These are phyloP conservation scores for Ptilodon capucinus DNA, from an alignment of 2,888 invertebrate species.

Conservation along the genomic window DNA sequence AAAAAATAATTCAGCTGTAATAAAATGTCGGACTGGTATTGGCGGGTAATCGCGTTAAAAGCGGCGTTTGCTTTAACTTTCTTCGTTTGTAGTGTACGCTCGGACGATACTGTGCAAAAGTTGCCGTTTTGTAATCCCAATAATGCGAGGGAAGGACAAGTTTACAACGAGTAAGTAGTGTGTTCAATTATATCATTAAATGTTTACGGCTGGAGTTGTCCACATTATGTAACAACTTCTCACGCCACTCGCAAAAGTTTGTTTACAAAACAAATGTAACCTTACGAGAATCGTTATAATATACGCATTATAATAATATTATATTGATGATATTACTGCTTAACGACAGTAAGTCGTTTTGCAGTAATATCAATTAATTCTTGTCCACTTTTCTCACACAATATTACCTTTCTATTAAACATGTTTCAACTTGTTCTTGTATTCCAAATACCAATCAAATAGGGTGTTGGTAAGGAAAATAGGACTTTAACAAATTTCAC, in stretches of 20 bases:
- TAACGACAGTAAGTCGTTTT: too few relatives aligned
- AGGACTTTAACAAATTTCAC: too few relatives aligned
- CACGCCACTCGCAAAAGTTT: constrained; percentile 12
- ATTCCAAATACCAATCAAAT: too few relatives aligned
- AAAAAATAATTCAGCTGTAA: constrained; percentile 62
- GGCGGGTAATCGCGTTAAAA: constrained; percentile 67
- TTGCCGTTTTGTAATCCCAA: constrained; percentile 76
- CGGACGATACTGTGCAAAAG: constrained; percentile 69
- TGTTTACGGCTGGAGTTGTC: not conserved
- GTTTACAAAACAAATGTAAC: constrained; percentile 34
- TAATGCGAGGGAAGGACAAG: constrained; percentile 50
- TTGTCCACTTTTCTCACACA: not conserved
- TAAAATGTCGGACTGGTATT: constrained; percentile 78
- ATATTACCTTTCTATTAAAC: constrained; percentile 3
- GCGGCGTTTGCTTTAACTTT: constrained; percentile 61
- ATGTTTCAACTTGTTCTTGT: not conserved
- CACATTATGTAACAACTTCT: not conserved
- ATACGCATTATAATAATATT: not conserved
- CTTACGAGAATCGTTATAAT: constrained; percentile 1
- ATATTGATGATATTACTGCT: not conserved
- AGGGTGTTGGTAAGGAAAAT: too few relatives aligned
- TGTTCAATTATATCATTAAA: not conserved
- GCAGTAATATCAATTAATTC: too few relatives aligned
- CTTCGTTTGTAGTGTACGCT: constrained; percentile 60
- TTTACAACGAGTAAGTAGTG: constrained; percentile 65